Base-by-base conservation (phyloP, 1,140 invertebrate genomes). In the Tachypleus tridentatus region DNA sequence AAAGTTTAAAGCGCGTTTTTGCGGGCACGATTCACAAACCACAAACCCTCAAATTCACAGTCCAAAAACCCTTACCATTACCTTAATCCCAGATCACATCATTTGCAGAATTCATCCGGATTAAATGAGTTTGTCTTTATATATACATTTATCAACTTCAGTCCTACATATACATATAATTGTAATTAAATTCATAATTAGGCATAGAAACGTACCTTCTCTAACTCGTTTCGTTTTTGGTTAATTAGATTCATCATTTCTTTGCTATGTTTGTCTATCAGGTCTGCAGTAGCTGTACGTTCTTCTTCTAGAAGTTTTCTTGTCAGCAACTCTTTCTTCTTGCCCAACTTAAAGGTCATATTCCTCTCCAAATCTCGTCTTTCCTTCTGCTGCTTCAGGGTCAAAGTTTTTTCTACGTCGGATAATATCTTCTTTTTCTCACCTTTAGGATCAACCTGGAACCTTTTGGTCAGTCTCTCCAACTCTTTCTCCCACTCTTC, bases 181-280 rank as follows among this genome's bases (percentile, higher is more conserved):
- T 29, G 29, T 2, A 29, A 29, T 29, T 29, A 29, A 2, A 29
- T 29, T 29, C 29, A 2, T 29, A 2, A 29, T 29, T 29, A 29
- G 29, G 29, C 29, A 29, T 29, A 29, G 29, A 29, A 29, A 29
- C 29, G 29, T 29, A 29, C 29, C 29, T 29, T 29, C 29, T 29
- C 29, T 29, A 29, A 29, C 77, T 93, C 89, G 67, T 86, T 87
- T 49, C 89, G 83, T 67, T 91, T 87, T 74, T 92, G 90, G 73
- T 91, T 92, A 74, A 95, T 94, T 67, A 96, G 80, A 74, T 93
- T 89, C 79, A 96, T 81, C 92, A 96, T 96, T 80, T 96, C 92
- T 72, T 90, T 87, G 71, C 89, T 91, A 75, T 95, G 92, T 72
- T 93, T 91, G 75, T 96, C 92, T 8, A 95, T 90, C 71, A 95